A percentile compares a stretch with the other conserved stretches of the same genome.
Evolutionary conservation across 2,113 vertebrate genomes (phyloP).

Genomic region (Lagopus muta): DNA sequence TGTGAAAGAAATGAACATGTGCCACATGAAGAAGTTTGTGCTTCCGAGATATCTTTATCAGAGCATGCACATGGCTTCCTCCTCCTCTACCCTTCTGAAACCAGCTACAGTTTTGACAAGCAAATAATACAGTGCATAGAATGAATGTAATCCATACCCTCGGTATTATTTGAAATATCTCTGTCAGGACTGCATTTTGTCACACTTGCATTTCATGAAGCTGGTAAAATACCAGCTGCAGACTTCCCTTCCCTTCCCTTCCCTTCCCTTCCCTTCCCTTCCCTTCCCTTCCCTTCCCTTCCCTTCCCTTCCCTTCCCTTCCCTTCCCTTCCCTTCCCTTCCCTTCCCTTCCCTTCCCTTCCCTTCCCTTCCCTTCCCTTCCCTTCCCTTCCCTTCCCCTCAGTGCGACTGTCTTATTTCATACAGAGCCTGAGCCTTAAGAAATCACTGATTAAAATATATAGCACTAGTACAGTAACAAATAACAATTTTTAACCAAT

Average conservation of each 20-base stretch:
- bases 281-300: too few relatives aligned
- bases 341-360: too few relatives aligned
- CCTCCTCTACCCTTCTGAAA: not conserved
- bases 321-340: too few relatives aligned
- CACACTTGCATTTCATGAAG: not conserved
- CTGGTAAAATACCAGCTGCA: not conserved
- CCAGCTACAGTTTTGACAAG: slow-evolving; percentile 33
- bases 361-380: too few relatives aligned
- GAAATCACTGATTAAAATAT: not conserved
- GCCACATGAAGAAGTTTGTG: slow-evolving; percentile 13
- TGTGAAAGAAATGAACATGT: not conserved
- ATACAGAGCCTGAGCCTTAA: not conserved
- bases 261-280: too few relatives aligned
- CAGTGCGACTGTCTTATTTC: not conserved
- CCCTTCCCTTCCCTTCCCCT: too few relatives aligned
- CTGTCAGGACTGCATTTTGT: slow-evolving; percentile 29
- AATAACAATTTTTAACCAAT: not conserved
- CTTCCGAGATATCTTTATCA: slow-evolving; percentile 56
- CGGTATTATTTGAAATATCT: slow-evolving; percentile 15
- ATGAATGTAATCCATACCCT: not conserved
- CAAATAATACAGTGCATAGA: not conserved
- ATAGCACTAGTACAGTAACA: not conserved
- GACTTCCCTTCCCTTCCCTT: not conserved
- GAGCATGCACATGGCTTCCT: slow-evolving; percentile 11
- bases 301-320: too few relatives aligned